phyloP scores from a whole-genome alignment of 1,140 invertebrate genomes.

The Calliopsis andreniformis region DNA sequence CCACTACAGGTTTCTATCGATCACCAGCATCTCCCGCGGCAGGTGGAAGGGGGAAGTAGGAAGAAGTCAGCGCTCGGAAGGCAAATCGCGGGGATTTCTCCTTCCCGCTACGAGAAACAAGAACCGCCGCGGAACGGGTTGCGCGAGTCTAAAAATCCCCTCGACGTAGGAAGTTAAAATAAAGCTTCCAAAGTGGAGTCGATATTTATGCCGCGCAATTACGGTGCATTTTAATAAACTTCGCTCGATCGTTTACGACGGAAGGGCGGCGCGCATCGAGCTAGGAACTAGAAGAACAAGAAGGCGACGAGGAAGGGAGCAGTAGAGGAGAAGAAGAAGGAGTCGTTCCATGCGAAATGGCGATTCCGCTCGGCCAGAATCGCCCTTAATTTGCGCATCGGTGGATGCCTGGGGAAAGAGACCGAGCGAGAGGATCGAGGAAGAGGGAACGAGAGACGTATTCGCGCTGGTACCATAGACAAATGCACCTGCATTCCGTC shows the following conservation, averaged over 20 bases:
- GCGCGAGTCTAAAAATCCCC: slow-evolving; percentile 20
- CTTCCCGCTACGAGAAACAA: not conserved
- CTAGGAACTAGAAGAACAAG: not conserved
- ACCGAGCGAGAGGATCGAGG: not conserved
- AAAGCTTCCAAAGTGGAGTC: slow-evolving; percentile 22
- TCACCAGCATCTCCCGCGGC: not conserved
- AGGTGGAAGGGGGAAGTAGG: not conserved
- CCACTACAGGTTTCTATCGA: slow-evolving; percentile 2
- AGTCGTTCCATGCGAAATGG: slow-evolving; percentile 63
- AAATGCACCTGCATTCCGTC: slow-evolving; percentile 67
- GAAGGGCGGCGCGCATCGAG: not conserved
- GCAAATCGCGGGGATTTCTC: not conserved
- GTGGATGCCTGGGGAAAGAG: slow-evolving; percentile 12
- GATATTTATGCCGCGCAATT: slow-evolving; percentile 60
- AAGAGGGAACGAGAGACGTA: slow-evolving; percentile 25
- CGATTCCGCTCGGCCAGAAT: slow-evolving; percentile 59
- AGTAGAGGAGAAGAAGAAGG: not conserved
- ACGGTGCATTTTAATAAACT: slow-evolving; percentile 62
- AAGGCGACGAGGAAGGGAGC: not conserved
- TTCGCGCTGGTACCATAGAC: slow-evolving; percentile 59
- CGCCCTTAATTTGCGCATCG: slow-evolving; percentile 67
- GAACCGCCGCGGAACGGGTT: slow-evolving; percentile 34
- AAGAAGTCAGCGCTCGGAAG: not conserved
- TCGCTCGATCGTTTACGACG: slow-evolving; percentile 50
- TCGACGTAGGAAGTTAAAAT: slow-evolving; percentile 10